phyloP scores from a whole-genome alignment of 2,113 vertebrate genomes.

The Lepus americanus region DNA sequence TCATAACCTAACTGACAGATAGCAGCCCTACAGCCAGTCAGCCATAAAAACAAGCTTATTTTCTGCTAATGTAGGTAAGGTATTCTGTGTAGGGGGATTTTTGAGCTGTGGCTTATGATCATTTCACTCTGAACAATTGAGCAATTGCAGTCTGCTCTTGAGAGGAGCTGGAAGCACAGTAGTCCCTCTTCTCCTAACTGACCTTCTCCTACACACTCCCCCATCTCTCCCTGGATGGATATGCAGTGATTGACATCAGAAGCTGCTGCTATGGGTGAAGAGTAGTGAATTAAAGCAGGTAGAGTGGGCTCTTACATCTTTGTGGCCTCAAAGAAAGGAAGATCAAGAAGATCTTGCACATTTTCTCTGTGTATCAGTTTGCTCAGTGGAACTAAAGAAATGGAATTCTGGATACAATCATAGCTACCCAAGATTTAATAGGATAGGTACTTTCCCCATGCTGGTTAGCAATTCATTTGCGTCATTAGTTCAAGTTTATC shows the following conservation, averaged over 20 bases:
- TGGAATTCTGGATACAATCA: fast-evolving
- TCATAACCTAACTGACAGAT: slow-evolving; percentile 65
- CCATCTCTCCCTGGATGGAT: fast-evolving
- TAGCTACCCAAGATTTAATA: neutral
- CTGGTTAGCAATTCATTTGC: slow-evolving; percentile 30
- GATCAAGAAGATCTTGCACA: neutral
- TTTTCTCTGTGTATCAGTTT: neutral
- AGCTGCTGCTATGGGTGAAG: neutral
- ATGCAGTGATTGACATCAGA: neutral
- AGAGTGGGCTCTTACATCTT: neutral
- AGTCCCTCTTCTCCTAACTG: slow-evolving; percentile 62
- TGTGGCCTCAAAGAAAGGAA: neutral
- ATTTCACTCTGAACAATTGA: slow-evolving; percentile 56
- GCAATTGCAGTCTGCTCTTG: slow-evolving; percentile 66
- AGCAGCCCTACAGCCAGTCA: slow-evolving; percentile 62
- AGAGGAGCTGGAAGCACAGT: slow-evolving; percentile 52
- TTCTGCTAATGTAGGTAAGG: slow-evolving; percentile 13
- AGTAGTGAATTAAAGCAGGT: fast-evolving
- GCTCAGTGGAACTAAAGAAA: neutral
- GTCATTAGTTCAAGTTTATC: neutral
- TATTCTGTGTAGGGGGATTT: slow-evolving; percentile 68
- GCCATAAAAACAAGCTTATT: slow-evolving; percentile 73
- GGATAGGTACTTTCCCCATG: neutral
- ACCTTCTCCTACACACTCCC: neutral
- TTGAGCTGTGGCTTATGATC: slow-evolving; percentile 71